phyloP scores from a whole-genome alignment of 2,797 vertebrate genomes.

The Galago senegalensis region DNA sequence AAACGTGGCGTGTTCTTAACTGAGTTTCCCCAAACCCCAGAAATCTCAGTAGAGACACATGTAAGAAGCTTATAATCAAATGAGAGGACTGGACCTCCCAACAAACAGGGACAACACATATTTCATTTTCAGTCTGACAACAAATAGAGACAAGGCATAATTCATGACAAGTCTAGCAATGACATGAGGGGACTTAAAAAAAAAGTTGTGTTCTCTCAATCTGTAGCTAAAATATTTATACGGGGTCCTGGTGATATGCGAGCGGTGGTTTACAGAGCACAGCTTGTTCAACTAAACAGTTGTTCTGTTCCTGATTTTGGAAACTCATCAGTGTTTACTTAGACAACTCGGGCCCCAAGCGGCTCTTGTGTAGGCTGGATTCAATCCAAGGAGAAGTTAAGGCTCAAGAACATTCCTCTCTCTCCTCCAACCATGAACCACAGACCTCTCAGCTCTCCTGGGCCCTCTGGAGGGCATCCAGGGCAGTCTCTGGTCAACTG shows the following conservation, averaged over 20 bases:
- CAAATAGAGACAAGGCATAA: constrained; percentile 45
- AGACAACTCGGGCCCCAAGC: constrained; percentile 72
- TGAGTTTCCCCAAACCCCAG: background rate
- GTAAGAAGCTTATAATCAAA: constrained; percentile 37
- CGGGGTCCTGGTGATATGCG: constrained; percentile 42
- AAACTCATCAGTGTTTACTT: constrained; percentile 82
- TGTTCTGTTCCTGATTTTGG: constrained; percentile 77
- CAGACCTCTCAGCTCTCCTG: constrained; percentile 53
- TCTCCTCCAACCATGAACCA: constrained; percentile 44
- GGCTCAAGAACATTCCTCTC: constrained; percentile 63
- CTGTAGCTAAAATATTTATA: constrained; percentile 83
- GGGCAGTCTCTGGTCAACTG: constrained; percentile 5
- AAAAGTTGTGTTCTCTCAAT: constrained; percentile 54
- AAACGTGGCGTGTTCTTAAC: background rate
- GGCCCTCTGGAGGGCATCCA: constrained; percentile 56
- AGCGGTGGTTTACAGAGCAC: constrained; percentile 72
- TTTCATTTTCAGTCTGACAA: constrained; percentile 63
- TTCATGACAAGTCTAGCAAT: constrained; percentile 53
- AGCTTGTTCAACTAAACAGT: constrained; percentile 80
- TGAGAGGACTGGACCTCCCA: constrained; percentile 62
- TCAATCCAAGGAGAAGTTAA: constrained; percentile 73
- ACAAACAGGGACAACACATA: constrained; percentile 62
- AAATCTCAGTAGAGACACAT: background rate
- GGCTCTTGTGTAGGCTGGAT: constrained; percentile 75
- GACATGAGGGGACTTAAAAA: constrained; percentile 57